Evolutionary conservation across 2,113 vertebrate species (phyloP), one percentile per base, ranked within the genome.

Genomic region (Albula goreensis): DNA sequence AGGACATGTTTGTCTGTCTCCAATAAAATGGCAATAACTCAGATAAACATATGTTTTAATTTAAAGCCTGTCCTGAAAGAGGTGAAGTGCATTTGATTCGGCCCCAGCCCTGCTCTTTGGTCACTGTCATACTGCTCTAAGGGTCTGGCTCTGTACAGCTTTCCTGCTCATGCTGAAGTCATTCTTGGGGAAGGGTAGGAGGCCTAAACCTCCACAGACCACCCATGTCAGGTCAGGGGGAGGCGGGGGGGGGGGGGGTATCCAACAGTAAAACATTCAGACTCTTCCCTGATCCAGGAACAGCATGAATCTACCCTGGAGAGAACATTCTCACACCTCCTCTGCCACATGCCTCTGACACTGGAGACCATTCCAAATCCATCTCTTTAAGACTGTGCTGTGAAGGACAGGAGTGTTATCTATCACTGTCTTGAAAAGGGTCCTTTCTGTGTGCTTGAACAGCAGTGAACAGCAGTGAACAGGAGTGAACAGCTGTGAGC

Each of bases 181-280:
- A n/a, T 74, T 74, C 70, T 31, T 11, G 70, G 31, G n/a, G n/a
- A 74, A 74, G 70, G 70, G n/a, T 2, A 74, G n/a, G 31, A 74
- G 70, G 2, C n/a, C 70, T 56, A 50, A 74, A 83, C 63, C 48
- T 66, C 82, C 8, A 48, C 57, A 70, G 49, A 49, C 82, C 11
- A 74, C 63, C 60, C 31, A 49, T 50, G 79, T 41, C 31, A 41
- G 31, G 31, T 41, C 31, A 41, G 31, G 31, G 31, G 31, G 31
- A 41, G 31, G 31, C 1, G 31, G 31, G 66, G 25, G 53, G 80
- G 11, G 25, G 57, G 82, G 2, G 6, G 82, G 22, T 82, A 70
- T 79, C 85, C 60, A 86, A 82, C 78, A 86, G 17, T 77, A 63
- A 51, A 57, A 86, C 80, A 70, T 48, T 66, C 50, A 12, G 22